Conservation (phyloP, 2,797 vertebrate species). For the Setipinna tenuifilis region DNA sequence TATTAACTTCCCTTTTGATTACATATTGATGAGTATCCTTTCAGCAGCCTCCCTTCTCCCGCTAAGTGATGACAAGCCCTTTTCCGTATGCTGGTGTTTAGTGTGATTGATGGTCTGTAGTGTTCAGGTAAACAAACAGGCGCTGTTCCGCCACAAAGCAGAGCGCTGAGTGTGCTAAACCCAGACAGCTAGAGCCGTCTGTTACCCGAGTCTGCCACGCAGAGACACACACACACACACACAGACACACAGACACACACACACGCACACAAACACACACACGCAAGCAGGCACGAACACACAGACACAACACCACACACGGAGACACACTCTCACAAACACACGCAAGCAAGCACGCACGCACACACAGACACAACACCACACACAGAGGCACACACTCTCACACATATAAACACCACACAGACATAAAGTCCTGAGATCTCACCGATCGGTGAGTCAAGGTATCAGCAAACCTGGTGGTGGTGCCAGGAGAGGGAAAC, state of each 20-base stretch:
- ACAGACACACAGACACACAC: neutral
- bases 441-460: neutral
- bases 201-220: constrained; percentile 59
- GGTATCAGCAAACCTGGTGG: neutral
- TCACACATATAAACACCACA: neutral
- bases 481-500: too few relatives aligned
- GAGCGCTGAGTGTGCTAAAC: constrained; percentile 57
- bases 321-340: too few relatives aligned
- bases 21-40: constrained; percentile 27
- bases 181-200: constrained; percentile 65
- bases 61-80: constrained; percentile 39
- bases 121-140: constrained; percentile 64
- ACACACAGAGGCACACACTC: too few relatives aligned
- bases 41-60: constrained; percentile 29
- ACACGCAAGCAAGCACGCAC: too few relatives aligned
- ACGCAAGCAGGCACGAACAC: neutral
- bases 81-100: constrained; percentile 58
- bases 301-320: too few relatives aligned
- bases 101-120: constrained; percentile 67
- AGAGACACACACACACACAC: constrained; percentile 51
- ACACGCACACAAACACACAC: neutral
- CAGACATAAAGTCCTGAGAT: neutral
- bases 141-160: constrained; percentile 57
- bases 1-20: constrained; percentile 17
- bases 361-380: too few relatives aligned